A percentile compares a stretch with the other conserved stretches of the same genome.
These are phyloP conservation scores for Campylorhamphus procurvoides DNA, from an alignment of 2,113 vertebrate genomes.

Conservation along the genomic window DNA sequence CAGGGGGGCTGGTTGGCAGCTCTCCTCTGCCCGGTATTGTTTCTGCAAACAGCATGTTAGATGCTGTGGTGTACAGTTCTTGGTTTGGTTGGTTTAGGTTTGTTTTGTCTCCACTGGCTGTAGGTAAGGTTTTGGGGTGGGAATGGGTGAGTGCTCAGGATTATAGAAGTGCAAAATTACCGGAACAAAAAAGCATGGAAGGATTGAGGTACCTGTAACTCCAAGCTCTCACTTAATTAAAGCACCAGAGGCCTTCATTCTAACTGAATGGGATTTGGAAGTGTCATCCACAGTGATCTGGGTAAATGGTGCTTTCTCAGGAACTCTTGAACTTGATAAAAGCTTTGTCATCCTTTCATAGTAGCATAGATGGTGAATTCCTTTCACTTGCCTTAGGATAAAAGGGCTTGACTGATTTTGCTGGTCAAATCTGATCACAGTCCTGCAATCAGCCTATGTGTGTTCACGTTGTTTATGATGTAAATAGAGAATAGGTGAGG, in stretches of 20 bases:
- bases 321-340: neutral
- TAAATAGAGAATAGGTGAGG: neutral
- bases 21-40: neutral
- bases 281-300: neutral
- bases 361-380: neutral
- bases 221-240: neutral
- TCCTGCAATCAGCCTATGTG: neutral
- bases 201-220: neutral
- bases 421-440: neutral
- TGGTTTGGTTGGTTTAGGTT: neutral
- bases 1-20: neutral
- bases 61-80: neutral
- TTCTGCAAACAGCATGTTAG: neutral
- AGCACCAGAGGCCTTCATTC: neutral
- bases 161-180: neutral
- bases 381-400: neutral
- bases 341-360: neutral
- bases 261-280: neutral
- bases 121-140: neutral
- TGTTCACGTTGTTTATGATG: slow-evolving; percentile 19
- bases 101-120: neutral
- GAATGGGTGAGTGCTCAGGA: neutral
- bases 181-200: neutral
- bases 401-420: neutral
- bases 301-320: neutral